These are phyloP conservation scores for Torymus tubicola DNA, from an alignment of 2,888 invertebrate species.

Conservation along the genomic window DNA sequence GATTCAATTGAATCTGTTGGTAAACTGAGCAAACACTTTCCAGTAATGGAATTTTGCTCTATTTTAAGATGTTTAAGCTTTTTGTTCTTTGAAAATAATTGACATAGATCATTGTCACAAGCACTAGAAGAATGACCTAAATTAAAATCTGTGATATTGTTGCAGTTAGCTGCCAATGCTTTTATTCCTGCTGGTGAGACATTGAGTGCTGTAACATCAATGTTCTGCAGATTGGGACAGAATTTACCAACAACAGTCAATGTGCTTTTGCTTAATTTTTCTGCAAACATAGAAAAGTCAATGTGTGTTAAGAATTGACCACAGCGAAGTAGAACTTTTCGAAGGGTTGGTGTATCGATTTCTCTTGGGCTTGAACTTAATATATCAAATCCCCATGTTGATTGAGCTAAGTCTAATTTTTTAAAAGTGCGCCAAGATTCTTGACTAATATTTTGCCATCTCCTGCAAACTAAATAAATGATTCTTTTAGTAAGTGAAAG, in stretches of 20 bases:
- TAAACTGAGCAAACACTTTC: constrained; percentile 68
- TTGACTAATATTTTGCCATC: constrained; percentile 78
- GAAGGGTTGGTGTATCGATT: constrained; percentile 70
- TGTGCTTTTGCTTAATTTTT: constrained; percentile 78
- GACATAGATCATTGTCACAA: constrained; percentile 69
- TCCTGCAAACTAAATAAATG: constrained; percentile 77
- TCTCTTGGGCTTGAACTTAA: constrained; percentile 25
- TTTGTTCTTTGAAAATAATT: constrained; percentile 67
- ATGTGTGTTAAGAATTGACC: constrained; percentile 77
- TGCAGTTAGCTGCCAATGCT: constrained; percentile 78
- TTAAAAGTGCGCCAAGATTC: constrained; percentile 77
- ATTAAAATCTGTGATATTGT: constrained; percentile 76
- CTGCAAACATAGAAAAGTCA: constrained; percentile 78
- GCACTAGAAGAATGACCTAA: constrained; percentile 77
- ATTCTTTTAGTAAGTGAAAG: not conserved
- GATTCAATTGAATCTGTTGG: constrained; percentile 68
- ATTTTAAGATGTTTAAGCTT: constrained; percentile 67
- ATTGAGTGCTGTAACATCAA: constrained; percentile 78
- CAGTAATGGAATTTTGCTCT: constrained; percentile 63
- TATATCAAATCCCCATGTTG: constrained; percentile 63
- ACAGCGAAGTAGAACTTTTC: constrained; percentile 78
- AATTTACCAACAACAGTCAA: constrained; percentile 79
- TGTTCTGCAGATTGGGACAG: constrained; percentile 79
- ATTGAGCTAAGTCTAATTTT: constrained; percentile 64
- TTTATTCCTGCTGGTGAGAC: constrained; percentile 78